Conservation (phyloP, 2,888 invertebrate genomes). For the Xanthorhoe designata region DNA sequence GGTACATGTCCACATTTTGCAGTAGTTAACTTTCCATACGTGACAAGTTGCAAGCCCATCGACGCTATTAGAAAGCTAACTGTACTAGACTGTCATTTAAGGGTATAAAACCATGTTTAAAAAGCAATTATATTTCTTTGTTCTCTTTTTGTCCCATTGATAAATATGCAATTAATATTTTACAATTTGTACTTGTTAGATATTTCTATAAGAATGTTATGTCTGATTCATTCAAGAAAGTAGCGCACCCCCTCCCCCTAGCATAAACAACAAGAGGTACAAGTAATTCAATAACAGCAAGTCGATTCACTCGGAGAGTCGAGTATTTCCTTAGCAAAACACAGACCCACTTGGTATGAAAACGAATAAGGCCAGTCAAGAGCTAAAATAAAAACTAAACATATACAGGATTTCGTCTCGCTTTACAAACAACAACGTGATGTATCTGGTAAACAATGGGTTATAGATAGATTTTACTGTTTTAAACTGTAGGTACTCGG, state of each 20-base stretch:
- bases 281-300: not conserved
- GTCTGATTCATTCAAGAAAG: no score
- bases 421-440: slow-evolving; percentile 13
- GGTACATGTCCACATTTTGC: no score
- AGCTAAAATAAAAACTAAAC: slow-evolving; percentile 1
- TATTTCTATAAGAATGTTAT: no score
- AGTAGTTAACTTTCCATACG: not conserved
- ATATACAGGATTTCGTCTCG: not conserved
- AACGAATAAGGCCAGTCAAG: not conserved
- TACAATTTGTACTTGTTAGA: no score
- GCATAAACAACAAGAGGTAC: not conserved
- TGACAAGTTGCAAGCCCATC: no score
- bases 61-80: no score
- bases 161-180: no score
- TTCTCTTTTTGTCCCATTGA: no score
- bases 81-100: no score
- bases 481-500: not conserved
- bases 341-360: not conserved
- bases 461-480: slow-evolving; percentile 20
- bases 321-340: not conserved
- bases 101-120: no score
- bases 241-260: no score
- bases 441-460: slow-evolving; percentile 18
- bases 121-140: no score
- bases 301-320: not conserved